Evolutionary conservation across 1,140 invertebrate genomes (phyloP).

Genomic region (Drosophila sturtevanti): DNA sequence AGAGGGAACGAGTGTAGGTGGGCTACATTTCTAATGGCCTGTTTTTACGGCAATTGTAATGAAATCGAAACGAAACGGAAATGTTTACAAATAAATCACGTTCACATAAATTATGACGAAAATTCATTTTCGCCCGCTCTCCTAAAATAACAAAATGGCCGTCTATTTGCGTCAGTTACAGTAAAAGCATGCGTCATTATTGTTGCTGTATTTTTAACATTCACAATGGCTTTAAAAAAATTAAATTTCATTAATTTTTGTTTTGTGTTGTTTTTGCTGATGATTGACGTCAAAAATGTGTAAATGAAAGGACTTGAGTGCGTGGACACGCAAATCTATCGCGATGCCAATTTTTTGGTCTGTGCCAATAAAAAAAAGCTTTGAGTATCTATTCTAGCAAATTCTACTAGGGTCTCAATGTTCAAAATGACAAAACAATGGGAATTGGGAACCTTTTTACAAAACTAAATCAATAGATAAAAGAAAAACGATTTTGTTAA

Average conservation of each 20-base stretch:
- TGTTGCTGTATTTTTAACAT: constrained; percentile 31
- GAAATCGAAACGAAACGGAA: constrained; percentile 67
- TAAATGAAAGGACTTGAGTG: not conserved
- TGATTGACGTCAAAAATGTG: constrained; percentile 40
- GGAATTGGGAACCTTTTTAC: constrained; percentile 22
- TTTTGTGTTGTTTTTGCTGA: not conserved
- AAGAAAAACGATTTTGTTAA: constrained; percentile 3
- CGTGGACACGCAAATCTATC: not conserved
- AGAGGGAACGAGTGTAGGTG: not conserved
- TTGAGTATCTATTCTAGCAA: constrained; percentile 2
- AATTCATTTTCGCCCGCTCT: constrained; percentile 7
- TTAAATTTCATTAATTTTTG: not conserved
- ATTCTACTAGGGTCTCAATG: constrained; percentile 14
- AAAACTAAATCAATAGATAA: constrained; percentile 26
- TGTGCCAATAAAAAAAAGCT: not conserved
- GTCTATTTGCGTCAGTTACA: constrained; percentile 51
- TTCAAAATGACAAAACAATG: constrained; percentile 26
- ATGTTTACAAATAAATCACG: constrained; percentile 65
- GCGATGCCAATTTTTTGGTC: not conserved
- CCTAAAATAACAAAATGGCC: constrained; percentile 45
- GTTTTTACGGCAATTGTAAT: constrained; percentile 67
- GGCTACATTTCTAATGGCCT: constrained; percentile 34
- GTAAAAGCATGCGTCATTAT: constrained; percentile 31
- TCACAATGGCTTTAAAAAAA: constrained; percentile 29
- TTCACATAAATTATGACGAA: constrained; percentile 57